Percentiles rank a stretch among this genome's conserved stretches.
Evolutionary conservation across 2,113 vertebrate genomes (phyloP).

Genomic region (Leiothrix lutea): DNA sequence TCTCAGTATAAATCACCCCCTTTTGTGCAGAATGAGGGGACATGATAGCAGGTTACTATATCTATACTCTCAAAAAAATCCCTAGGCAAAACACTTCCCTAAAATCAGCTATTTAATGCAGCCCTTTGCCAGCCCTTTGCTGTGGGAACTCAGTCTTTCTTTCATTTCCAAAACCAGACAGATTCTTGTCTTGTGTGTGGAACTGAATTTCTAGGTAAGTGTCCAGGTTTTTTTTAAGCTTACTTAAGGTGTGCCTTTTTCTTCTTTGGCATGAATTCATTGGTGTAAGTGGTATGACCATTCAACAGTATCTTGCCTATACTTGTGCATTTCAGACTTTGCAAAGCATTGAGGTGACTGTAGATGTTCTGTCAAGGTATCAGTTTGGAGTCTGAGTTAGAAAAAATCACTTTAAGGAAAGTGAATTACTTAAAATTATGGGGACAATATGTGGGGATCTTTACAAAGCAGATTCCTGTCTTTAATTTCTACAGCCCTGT

Average conservation of each 20-base stretch:
- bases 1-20: background rate
- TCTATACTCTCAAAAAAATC: constrained; percentile 72
- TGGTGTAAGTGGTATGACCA: background rate
- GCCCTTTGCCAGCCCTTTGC: constrained; percentile 39
- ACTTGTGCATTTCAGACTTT: background rate
- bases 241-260: background rate
- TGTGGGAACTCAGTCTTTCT: constrained; percentile 24
- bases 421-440: background rate
- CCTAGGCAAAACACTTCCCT: constrained; percentile 75
- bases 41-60: constrained; percentile 30
- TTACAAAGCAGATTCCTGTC: background rate
- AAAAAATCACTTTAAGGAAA: background rate
- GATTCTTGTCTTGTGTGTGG: background rate
- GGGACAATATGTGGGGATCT: background rate
- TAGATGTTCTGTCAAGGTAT: background rate
- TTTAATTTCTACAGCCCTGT: background rate
- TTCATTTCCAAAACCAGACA: constrained; percentile 12
- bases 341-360: background rate
- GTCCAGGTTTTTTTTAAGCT: background rate
- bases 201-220: constrained; percentile 65
- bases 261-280: background rate
- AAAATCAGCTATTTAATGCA: constrained; percentile 78
- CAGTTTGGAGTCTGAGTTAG: background rate
- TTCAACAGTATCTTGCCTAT: background rate
- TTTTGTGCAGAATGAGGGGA: background rate